These are phyloP conservation scores for Parapristionchus giblindavisi DNA, from an alignment of 2,888 invertebrate species.

Conservation along the genomic window DNA sequence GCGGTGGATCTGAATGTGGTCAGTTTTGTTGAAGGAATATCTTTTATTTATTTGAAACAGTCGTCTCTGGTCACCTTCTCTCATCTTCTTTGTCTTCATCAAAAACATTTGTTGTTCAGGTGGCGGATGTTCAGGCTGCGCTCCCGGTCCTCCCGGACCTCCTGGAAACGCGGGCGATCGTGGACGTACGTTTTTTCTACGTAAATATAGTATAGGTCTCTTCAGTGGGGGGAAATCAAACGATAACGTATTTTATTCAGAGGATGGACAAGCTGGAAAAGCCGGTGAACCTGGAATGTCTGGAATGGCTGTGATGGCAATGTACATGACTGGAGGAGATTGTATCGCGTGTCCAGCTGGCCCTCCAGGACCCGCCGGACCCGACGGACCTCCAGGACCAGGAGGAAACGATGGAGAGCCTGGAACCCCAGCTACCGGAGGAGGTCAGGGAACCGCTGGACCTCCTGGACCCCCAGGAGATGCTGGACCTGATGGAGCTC, in stretches of 20 bases:
- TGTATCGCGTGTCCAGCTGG: no score
- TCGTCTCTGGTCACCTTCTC: no score
- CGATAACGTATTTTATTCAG: not conserved
- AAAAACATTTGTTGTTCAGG: not conserved
- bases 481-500: not conserved
- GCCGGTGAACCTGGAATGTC: not conserved
- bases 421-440: not conserved
- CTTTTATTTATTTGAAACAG: no score
- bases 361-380: conserved; percentile 6
- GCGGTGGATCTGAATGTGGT: not conserved
- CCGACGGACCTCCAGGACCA: not conserved
- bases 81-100: no score
- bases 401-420: not conserved
- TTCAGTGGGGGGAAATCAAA: no score
- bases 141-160: conserved; percentile 6
- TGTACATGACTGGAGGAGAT: conserved; percentile 7
- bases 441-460: not conserved
- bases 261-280: conserved; percentile 2
- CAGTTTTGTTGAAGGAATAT: no score
- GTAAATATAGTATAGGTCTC: no score
- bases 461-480: not conserved
- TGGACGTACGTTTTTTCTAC: not conserved
- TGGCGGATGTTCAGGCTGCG: not conserved
- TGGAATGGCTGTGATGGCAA: not conserved
- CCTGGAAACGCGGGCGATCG: not conserved